phyloP scores from a whole-genome alignment of 2,888 invertebrate species.

The Catocala fraxini region DNA sequence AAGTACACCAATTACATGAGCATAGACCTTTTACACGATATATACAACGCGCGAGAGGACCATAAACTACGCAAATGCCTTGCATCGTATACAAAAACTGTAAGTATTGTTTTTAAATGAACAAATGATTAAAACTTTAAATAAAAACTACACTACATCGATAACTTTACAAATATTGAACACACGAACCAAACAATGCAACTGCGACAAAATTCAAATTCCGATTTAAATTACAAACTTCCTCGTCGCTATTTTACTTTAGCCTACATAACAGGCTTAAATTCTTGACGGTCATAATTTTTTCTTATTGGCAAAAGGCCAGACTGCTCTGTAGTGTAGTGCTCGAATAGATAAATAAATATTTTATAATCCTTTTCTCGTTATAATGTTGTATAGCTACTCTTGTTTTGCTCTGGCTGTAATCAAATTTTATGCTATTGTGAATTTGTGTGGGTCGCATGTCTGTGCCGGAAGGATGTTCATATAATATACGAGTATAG shows the following conservation, averaged over 20 bases:
- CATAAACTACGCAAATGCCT: too few species aligned
- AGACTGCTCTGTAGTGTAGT: slow-evolving; percentile 3
- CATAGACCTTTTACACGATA: too few species aligned
- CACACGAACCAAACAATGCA: neutral
- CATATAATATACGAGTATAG: slow-evolving; percentile 4
- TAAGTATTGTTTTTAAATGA: too few species aligned
- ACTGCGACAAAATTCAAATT: neutral
- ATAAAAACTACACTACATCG: too few species aligned
- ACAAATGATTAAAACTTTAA: too few species aligned
- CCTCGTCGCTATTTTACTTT: neutral
- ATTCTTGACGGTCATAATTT: slow-evolving; percentile 6
- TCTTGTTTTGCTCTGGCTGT: slow-evolving; percentile 9
- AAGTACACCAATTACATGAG: too few species aligned
- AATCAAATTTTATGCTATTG: slow-evolving; percentile 22
- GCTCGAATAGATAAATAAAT: slow-evolving; percentile 9
- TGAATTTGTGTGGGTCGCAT: slow-evolving; percentile 13
- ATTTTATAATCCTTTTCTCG: slow-evolving; percentile 17
- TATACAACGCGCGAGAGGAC: too few species aligned
- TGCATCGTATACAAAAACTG: too few species aligned
- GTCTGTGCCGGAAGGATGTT: slow-evolving; percentile 9
- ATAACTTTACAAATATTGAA: neutral
- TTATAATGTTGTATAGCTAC: slow-evolving; percentile 10
- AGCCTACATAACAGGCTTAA: slow-evolving; percentile 5
- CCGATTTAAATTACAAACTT: slow-evolving; percentile 5
- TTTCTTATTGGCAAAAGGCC: slow-evolving; percentile 15